Percentiles rank a stretch among this genome's conserved stretches.
Evolutionary conservation across 2,113 vertebrate species (phyloP).

Genomic region (Epinephelus moara): DNA sequence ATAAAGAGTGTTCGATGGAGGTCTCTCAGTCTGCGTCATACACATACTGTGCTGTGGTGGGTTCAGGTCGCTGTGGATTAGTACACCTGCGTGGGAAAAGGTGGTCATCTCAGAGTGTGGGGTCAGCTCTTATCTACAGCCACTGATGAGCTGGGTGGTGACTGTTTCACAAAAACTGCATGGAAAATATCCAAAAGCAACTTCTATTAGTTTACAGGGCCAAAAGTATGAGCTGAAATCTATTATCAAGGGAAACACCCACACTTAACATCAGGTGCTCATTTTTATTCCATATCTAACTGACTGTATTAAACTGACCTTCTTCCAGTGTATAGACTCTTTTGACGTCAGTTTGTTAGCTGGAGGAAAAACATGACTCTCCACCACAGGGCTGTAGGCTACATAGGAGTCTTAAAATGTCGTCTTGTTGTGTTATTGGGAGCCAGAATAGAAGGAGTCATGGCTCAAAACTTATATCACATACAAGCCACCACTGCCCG

Average conservation of each 20-base stretch:
- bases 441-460: no score
- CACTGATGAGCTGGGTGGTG: neutral
- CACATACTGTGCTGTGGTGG: constrained; percentile 31
- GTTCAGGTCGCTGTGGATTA: constrained; percentile 44
- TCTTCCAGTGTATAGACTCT: no score
- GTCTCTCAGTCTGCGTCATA: constrained; percentile 69
- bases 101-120: constrained; percentile 16
- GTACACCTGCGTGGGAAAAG: constrained; percentile 71
- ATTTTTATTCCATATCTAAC: neutral
- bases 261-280: neutral
- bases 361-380: no score
- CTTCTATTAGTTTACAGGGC: neutral
- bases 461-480: no score
- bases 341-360: no score
- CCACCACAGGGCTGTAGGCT: no score
- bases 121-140: constrained; percentile 20
- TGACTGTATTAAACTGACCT: neutral
- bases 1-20: constrained; percentile 77
- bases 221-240: no score
- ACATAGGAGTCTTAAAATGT: no score
- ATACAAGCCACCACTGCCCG: no score
- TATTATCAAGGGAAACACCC: neutral
- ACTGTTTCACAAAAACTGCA: neutral
- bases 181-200: neutral
- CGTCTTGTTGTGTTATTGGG: no score